Evolutionary conservation across 1,140 invertebrate species (phyloP).

Genomic region (Scaptomyza hsui): DNA sequence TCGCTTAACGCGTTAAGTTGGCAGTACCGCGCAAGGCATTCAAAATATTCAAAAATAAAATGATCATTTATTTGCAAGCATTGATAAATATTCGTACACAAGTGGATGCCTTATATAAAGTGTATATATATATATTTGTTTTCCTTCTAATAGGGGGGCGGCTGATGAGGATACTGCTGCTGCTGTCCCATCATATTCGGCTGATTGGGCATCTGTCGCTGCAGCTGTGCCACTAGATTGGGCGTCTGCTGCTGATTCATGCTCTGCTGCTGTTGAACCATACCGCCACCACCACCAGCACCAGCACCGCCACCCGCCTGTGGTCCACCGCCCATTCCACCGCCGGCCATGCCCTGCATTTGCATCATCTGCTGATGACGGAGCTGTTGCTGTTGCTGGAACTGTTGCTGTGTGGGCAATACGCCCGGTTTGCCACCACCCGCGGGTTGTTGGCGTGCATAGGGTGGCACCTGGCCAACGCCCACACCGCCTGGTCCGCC

Average conservation of each 20-base stretch:
- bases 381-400: conserved; percentile 82
- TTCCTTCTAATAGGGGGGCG: conserved; percentile 60
- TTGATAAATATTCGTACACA: conserved; percentile 64
- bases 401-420: conserved; percentile 71
- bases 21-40: conserved; percentile 4
- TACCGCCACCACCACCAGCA: conserved; percentile 59
- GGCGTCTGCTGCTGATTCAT: conserved; percentile 86
- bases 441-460: conserved; percentile 75
- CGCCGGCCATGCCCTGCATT: conserved; percentile 79
- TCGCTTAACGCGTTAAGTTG: conserved; percentile 19
- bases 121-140: conserved; percentile 20
- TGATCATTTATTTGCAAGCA: conserved; percentile 63
- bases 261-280: conserved; percentile 84
- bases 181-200: conserved; percentile 83
- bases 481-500: conserved; percentile 66
- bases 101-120: conserved; percentile 45
- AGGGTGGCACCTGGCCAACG: conserved; percentile 84
- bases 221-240: conserved; percentile 87
- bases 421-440: conserved; percentile 79
- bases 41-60: conserved; percentile 35
- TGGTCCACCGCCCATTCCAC: conserved; percentile 60
- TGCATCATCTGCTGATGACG: conserved; percentile 84
- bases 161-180: conserved; percentile 74
- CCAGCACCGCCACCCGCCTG: conserved; percentile 49
- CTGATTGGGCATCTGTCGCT: conserved; percentile 84